A percentile compares a stretch with the other conserved stretches of the same genome.
Evolutionary conservation across 2,888 invertebrate species (phyloP).

Genomic region (Hirudinaria manillensis): DNA sequence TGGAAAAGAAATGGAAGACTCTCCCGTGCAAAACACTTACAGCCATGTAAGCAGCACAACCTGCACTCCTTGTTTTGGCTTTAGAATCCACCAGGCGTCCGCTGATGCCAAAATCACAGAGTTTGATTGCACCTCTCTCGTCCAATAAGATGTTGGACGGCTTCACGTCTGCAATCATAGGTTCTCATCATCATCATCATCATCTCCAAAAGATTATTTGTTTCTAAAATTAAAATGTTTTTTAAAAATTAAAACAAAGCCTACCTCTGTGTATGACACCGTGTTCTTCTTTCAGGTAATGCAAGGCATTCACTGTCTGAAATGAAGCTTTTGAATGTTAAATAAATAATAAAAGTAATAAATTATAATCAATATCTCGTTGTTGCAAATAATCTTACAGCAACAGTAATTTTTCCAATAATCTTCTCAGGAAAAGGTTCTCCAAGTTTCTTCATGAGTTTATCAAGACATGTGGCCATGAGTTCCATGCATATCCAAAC

Average conservation of each 20-base stretch:
- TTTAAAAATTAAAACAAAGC: background rate
- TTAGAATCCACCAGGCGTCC: conserved; percentile 95
- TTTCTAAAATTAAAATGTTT: no score
- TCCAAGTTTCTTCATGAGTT: conserved; percentile 71
- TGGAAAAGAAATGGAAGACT: no score
- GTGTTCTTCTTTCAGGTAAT: conserved; percentile 93
- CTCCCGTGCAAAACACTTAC: no score
- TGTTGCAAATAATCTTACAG: conserved; percentile 64
- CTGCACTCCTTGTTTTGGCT: conserved; percentile 90
- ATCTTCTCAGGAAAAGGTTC: conserved; percentile 91
- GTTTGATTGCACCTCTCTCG: conserved; percentile 86
- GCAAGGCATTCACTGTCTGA: conserved; percentile 69
- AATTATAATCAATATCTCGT: background rate
- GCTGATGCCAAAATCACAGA: conserved; percentile 99
- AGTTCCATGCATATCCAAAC: conserved; percentile 99
- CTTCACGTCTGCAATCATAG: conserved; percentile 69
- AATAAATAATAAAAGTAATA: background rate
- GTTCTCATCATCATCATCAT: background rate
- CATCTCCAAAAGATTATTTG: background rate
- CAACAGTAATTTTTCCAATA: conserved; percentile 91
- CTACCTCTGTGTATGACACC: conserved; percentile 83
- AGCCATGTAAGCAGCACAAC: conserved; percentile 98
- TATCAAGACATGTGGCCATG: conserved; percentile 97
- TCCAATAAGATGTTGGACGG: conserved; percentile 96
- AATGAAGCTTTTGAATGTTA: conserved; percentile 28